phyloP scores from a whole-genome alignment of 2,888 invertebrate species.

The Rotaria magnacalcarata region DNA sequence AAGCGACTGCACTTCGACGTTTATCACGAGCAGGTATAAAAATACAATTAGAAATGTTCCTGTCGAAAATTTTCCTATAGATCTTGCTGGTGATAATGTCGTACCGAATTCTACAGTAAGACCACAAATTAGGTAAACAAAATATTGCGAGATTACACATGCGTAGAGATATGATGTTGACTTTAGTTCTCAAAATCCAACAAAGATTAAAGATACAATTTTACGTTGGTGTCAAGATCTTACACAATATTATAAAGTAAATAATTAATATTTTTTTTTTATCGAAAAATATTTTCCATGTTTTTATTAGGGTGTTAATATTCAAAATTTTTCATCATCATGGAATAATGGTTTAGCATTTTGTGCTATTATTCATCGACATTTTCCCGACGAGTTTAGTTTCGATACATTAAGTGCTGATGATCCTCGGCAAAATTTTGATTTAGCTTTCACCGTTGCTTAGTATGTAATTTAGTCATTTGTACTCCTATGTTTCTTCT shows the following conservation, averaged over 20 bases:
- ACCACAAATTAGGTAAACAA: not conserved
- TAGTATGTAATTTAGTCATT: not conserved
- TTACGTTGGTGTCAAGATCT: slow-evolving; percentile 35
- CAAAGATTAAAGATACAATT: not conserved
- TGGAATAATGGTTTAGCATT: slow-evolving; percentile 34
- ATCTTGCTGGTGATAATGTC: not conserved
- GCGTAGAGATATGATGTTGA: not conserved
- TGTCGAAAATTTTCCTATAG: not conserved
- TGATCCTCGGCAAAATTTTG: slow-evolving; percentile 8
- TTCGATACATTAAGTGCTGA: not conserved
- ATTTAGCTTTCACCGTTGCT: slow-evolving; percentile 23
- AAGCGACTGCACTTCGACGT: not conserved
- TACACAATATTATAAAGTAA: slow-evolving; percentile 30
- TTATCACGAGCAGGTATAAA: not conserved
- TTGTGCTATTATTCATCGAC: slow-evolving; percentile 35
- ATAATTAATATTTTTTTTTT: not conserved
- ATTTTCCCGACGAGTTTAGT: slow-evolving; percentile 20
- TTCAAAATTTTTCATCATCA: not conserved
- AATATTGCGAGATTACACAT: too few species aligned
- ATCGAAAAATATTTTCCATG: too few species aligned
- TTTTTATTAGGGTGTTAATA: not conserved
- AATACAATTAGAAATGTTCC: not conserved
- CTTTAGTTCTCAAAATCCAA: not conserved
- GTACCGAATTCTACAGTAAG: not conserved
- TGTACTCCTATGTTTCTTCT: not conserved